Conservation (phyloP, 2,888 invertebrate species). For the Theodoxus fluviatilis region DNA sequence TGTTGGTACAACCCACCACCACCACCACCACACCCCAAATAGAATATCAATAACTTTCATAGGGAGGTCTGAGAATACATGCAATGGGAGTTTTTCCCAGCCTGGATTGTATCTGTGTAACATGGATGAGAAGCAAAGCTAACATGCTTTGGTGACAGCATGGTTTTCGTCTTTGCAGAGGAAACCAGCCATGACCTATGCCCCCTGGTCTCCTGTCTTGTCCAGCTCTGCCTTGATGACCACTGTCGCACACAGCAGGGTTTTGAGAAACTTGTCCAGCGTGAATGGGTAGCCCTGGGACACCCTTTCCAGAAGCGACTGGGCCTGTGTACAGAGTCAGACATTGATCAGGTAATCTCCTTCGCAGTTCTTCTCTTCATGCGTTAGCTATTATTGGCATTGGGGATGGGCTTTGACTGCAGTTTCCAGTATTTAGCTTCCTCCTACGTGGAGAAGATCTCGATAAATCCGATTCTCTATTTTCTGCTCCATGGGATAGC, state of each 20-base stretch:
- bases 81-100: not conserved
- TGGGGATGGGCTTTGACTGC: not conserved
- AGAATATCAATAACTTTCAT: too few relatives aligned
- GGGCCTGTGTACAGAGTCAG: slow-evolving; percentile 50
- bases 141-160: not conserved
- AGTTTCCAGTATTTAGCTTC: too few relatives aligned
- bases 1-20: too few relatives aligned
- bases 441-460: too few relatives aligned
- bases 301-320: slow-evolving; percentile 80
- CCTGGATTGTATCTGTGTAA: not conserved
- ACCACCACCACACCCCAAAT: too few relatives aligned
- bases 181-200: slow-evolving; percentile 86
- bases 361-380: not conserved
- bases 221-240: slow-evolving; percentile 86
- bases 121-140: not conserved
- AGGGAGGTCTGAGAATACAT: too few relatives aligned
- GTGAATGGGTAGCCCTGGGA: slow-evolving; percentile 92
- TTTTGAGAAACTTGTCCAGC: slow-evolving; percentile 89
- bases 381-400: not conserved
- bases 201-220: slow-evolving; percentile 81
- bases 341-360: slow-evolving; percentile 42
- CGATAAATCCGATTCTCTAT: too few relatives aligned
- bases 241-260: slow-evolving; percentile 82
- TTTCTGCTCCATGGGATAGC: too few relatives aligned
- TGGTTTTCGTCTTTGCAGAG: slow-evolving; percentile 67